Evolutionary conservation across 2,888 invertebrate species (phyloP).

Genomic region (Pandemis corylana): DNA sequence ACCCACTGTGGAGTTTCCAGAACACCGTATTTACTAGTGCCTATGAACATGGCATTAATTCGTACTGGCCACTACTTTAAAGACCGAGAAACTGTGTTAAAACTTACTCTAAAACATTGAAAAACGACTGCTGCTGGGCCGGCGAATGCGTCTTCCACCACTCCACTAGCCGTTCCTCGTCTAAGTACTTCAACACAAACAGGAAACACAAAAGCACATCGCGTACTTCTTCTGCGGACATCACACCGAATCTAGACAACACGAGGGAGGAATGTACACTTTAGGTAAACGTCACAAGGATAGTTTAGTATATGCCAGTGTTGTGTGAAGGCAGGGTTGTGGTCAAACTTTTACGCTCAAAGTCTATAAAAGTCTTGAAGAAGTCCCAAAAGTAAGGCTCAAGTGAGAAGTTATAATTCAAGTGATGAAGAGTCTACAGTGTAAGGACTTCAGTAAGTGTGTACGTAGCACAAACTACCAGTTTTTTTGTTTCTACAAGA

Average conservation of each 20-base stretch:
- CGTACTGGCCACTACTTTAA: background rate
- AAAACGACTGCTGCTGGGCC: constrained; percentile 93
- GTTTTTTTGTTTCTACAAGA: too few species aligned
- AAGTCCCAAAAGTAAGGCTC: background rate
- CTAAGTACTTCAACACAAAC: constrained; percentile 95
- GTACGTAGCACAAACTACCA: too few species aligned
- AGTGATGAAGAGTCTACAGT: too few species aligned
- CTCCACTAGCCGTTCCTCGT: constrained; percentile 93
- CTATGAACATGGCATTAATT: background rate
- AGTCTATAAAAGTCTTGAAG: background rate
- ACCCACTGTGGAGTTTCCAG: too few species aligned
- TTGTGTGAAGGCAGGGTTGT: constrained; percentile 13
- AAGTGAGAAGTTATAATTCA: too few species aligned
- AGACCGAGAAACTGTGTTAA: background rate
- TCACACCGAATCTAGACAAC: constrained; percentile 78
- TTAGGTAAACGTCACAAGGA: constrained; percentile 10
- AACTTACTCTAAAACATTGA: constrained; percentile 92
- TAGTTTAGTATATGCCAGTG: constrained; percentile 5
- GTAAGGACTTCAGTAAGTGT: too few species aligned
- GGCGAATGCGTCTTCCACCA: constrained; percentile 96
- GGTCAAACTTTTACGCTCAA: background rate
- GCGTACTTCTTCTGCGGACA: constrained; percentile 90
- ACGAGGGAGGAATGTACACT: constrained; percentile 46
- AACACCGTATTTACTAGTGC: too few species aligned
- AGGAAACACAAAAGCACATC: constrained; percentile 95